Evolutionary conservation across 2,797 vertebrate genomes (phyloP), one percentile per base, ranked within the genome.

Genomic region (Menidia menidia): DNA sequence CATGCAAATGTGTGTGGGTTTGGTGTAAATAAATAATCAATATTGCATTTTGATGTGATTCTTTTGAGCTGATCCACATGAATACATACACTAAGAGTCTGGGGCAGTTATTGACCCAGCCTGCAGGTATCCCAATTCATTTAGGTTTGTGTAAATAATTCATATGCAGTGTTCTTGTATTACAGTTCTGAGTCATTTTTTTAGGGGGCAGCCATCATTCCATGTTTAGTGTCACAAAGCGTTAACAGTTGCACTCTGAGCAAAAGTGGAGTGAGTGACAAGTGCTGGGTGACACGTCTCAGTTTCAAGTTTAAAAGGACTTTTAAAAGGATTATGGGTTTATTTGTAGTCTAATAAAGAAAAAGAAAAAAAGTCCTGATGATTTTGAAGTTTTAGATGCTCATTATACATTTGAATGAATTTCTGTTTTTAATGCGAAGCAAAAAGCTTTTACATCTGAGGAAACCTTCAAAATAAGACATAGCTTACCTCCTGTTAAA

Each of bases 21-120:
- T 88, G 71, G 65, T 86, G 66, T 87, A 86, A 92, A 93, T 90
- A 91, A 89, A 90, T 43, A 61, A 83, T 80, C 76, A 47, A 63
- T 64, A 53, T 53, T 57, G 41, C 32, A 41, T 53, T 51, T 6
- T 66, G 56, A 68, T 54, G 15, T 78, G 6, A 16, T 42, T 5
- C 4, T 25, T 31, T 50, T 64, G 42, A 62, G 57, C 7, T 54
- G 1, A 62, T n/a, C 3, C 30, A 1, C 5, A 11, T 12, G 0
- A 18, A 52, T 15, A 25, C 18, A 4, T 0, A 45, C 2, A 60
- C 31, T 33, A 56, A 41, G 16, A 35, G 6, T 3, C 4, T 39
- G 25, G 45, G 43, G 54, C 42, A 66, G 58, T n/a, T 10, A 9
- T 68, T 54, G 12, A 47, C 47, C 50, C 44, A 3, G 62, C 11